Evolutionary conservation across 2,888 invertebrate genomes (phyloP), one percentile per base, ranked within the genome.

Genomic region (Mystacides longicornis): DNA sequence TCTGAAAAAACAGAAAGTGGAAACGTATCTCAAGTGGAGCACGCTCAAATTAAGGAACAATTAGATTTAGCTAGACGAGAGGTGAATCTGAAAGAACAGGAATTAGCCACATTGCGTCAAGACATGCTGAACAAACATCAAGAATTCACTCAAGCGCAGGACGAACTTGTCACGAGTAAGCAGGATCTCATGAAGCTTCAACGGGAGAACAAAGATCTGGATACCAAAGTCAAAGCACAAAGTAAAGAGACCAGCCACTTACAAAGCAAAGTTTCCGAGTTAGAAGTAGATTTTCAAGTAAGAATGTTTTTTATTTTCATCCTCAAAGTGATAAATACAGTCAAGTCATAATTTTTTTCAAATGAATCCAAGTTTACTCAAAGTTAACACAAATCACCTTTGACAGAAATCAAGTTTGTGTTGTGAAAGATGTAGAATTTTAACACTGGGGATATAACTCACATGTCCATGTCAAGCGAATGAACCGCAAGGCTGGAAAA

Each of bases 161-260:
- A 72, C 21, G 81, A 82, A 65, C 66, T 68, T 22, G 64, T 62
- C 62, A 74, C 68, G 60, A 64, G 67, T 61, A 82, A 72, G 67
- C 73, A 65, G 64, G 78, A 68, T 69, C 69, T 72, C 67, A 68
- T 61, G 64, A 80, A 70, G 63, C 66, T 64, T 59, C 73, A 67
- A 67, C 72, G 64, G 64, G 83, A 76, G 66, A 81, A 73, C 52
- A 86, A 85, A 62, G 85, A 86, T 63, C 71, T 81, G 31, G 84
- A 86, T 64, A 78, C 74, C 47, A 82, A 83, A 62, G 73, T 79
- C 57, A 79, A 81, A 68, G 71, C 75, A 27, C 78, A 80, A 62
- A 78, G 76, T 64, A 83, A 82, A 64, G 85, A 85, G 62, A 79
- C 81, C 21, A 73, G 76, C 47, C 82, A 82, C 59, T 78, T 83